Evolutionary conservation across 2,888 invertebrate genomes (phyloP).

Genomic region (Polydrusus tereticollis): DNA sequence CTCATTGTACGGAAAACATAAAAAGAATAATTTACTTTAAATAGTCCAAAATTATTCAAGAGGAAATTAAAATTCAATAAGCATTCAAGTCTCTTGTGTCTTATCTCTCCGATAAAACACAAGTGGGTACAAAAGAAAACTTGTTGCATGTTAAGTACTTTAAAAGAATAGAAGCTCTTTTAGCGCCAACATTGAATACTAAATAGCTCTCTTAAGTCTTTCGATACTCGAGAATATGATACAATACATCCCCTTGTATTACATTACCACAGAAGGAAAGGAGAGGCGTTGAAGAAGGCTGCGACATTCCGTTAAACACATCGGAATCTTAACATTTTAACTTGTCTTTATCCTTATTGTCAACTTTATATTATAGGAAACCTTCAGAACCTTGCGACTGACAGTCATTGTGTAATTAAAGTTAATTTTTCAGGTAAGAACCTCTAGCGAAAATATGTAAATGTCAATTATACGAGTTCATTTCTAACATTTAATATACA

Average conservation of each 20-base stretch:
- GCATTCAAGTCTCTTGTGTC: conserved; percentile 1
- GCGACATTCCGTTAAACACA: neutral
- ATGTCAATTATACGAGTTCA: no score
- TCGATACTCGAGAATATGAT: neutral
- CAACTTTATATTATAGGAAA: no score
- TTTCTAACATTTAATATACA: no score
- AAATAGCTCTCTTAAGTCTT: conserved; percentile 1
- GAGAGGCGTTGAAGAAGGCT: neutral
- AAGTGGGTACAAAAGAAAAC: conserved; percentile 1
- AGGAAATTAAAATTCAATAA: conserved; percentile 1
- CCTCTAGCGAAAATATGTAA: no score
- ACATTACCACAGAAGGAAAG: neutral
- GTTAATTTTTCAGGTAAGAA: no score
- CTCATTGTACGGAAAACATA: neutral
- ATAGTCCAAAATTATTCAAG: neutral
- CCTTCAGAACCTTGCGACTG: no score
- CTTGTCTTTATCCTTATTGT: no score
- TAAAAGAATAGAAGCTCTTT: conserved; percentile 18
- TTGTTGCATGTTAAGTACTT: conserved; percentile 19
- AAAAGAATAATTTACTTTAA: neutral
- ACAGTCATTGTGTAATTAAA: no score
- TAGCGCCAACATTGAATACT: conserved; percentile 6
- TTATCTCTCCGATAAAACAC: neutral
- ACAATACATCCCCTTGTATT: conserved; percentile 15
- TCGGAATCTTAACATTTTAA: no score